phyloP scores from a whole-genome alignment of 2,113 vertebrate genomes.

The Planiliza haematocheilus region DNA sequence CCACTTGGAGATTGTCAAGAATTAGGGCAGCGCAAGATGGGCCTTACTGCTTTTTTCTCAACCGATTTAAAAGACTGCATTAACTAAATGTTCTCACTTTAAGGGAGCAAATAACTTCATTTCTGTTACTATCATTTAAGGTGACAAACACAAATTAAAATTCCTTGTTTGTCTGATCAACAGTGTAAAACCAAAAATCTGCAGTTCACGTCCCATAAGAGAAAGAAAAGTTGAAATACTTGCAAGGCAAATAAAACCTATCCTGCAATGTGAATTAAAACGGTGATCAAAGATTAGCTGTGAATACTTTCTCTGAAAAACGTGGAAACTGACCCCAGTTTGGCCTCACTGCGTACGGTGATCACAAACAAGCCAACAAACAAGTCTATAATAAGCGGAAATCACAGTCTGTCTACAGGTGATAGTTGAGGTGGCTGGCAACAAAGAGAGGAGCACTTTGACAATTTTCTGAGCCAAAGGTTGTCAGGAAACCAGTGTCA shows the following conservation, averaged over 20 bases:
- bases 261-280: too few species aligned
- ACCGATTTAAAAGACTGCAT: conserved; percentile 5
- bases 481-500: conserved; percentile 13
- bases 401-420: neutral
- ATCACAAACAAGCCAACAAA: conserved; percentile 30
- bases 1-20: conserved; percentile 51
- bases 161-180: too few species aligned
- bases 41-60: neutral
- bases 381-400: conserved; percentile 2
- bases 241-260: too few species aligned
- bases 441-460: conserved; percentile 4
- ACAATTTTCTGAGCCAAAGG: conserved; percentile 14
- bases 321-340: conserved; percentile 26
- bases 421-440: neutral
- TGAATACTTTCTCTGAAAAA: neutral
- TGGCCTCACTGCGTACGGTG: neutral
- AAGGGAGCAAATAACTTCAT: neutral
- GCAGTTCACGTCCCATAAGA: too few species aligned
- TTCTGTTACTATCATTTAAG: too few species aligned
- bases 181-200: too few species aligned
- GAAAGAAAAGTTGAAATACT: neutral
- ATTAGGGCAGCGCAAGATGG: conserved; percentile 44
- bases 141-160: too few species aligned
- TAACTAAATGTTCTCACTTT: neutral
- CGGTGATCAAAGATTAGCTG: too few species aligned